Evolutionary conservation across 2,888 invertebrate species (phyloP), one percentile per base, ranked within the genome.

Genomic region (Colostygia pectinataria): DNA sequence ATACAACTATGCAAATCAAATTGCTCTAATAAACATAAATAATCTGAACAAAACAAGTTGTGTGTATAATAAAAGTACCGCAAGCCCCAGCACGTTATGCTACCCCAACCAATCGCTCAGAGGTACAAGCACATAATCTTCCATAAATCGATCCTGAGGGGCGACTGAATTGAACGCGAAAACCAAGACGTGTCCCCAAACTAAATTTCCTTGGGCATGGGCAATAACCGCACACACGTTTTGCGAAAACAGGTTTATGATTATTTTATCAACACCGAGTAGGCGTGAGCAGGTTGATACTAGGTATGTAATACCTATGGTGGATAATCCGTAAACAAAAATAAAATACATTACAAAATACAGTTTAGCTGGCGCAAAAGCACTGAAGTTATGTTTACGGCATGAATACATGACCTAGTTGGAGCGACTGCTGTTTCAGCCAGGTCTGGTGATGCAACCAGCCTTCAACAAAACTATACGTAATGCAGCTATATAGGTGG

Each of bases 391-490:
- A 73, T 80, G 78, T 78, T 79, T 73, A 77, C 69, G 66, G 70
- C 68, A 71, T 69, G 70, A 77, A 77, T 77, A 74, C 77, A 79
- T 85, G 87, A 86, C 87, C 87, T 66, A 87, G 67, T 86, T 89
- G 80, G 76, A 81, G 68, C 75, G 67, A 68, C 75, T 73, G 65
- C 59, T 68, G 74, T 80, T 84, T 77, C 79, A 80, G 78, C 61
- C 62, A 63, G 63, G 53, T 57, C 57, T 59, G 62, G 65, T 86
- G 85, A 83, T 81, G 86, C 68, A 83, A 85, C 51, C 56, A 66
- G 63, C 66, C 73, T 72, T 74, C 70, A 69, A 63, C 45, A 43
- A 41, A 53, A 55, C 52, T 47, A 55, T 56, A 39, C 1, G 8
- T 6, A 5, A 39, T 18, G 55, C 57, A 66, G 61, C 57, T 59